Base-by-base conservation (phyloP, 2,113 vertebrate genomes). In the Cynopterus brachyotis region DNA sequence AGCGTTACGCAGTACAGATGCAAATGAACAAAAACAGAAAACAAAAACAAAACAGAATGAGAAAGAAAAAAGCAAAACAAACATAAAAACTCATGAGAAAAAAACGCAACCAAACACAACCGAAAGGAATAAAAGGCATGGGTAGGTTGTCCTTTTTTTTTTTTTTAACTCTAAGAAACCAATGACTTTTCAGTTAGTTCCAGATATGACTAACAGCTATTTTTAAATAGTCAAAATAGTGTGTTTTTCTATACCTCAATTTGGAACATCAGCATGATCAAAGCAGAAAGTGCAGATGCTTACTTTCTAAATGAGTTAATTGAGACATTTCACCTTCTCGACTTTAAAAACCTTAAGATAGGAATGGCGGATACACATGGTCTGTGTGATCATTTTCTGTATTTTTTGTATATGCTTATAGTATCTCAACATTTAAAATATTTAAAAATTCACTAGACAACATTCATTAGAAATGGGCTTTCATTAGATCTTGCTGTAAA, bases 21-120 rank as follows among this genome's bases (percentile, higher is more conserved):
- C 88, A 97, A 97, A 98, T 95, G 89, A 90, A 81, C 64, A 95
- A 95, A 95, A 89, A 91, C 59, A 30, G 50, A 97, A 97, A 97
- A 96, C 28, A 96, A 94, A 97, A 97, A 95, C 55, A 5, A 97
- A 97, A 96, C 55, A 6, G 83, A 95, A 96, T 81, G 97, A 98
- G 89, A 57, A 55, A 98, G 95, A 60, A 78, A 96, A 98, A 97
- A 55, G 57, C 59, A 85, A 70, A 90, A 97, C 16, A 4, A 22
- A 92, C 7, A 15, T 50, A 92, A 95, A 97, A 87, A 95, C 6
- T 17, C 30, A 96, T 81, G 86, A 95, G 78, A 8, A 90, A 96
- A 55, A 57, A 83, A 55, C 11, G 82, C 9, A 78, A 91, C 67
- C 70, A 42, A 95, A 89, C 66, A 59, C 84, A 95, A 90, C 81